phyloP scores from a whole-genome alignment of 1,140 invertebrate genomes.

The Achatina immaculata region DNA sequence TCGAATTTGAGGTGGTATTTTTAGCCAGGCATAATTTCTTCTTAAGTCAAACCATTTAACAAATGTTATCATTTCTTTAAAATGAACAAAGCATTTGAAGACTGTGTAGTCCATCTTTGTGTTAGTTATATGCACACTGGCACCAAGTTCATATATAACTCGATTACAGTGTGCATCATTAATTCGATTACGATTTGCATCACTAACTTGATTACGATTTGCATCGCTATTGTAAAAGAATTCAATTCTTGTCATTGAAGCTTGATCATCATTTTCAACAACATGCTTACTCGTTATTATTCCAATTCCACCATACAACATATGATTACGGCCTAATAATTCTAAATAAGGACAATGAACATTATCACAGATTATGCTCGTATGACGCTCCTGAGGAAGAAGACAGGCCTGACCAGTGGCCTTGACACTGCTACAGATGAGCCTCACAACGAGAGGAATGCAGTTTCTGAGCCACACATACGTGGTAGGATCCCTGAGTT shows the following conservation, averaged over 20 bases:
- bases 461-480: slow-evolving; percentile 26
- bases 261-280: background rate
- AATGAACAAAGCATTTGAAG: slow-evolving; percentile 24
- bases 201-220: background rate
- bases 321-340: background rate
- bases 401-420: slow-evolving; percentile 25
- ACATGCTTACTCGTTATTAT: slow-evolving; percentile 37
- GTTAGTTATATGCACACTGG: background rate
- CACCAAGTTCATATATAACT: background rate
- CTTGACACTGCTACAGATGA: background rate
- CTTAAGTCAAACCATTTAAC: background rate
- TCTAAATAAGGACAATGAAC: background rate
- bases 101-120: slow-evolving; percentile 19
- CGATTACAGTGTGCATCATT: background rate
- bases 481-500: background rate
- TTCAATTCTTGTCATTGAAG: slow-evolving; percentile 18
- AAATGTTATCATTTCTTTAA: background rate
- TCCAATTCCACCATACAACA: slow-evolving; percentile 19
- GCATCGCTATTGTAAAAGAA: slow-evolving; percentile 37
- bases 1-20: background rate
- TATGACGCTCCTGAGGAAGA: background rate
- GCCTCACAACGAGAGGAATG: slow-evolving; percentile 16
- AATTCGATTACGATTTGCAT: too few species aligned
- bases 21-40: slow-evolving; percentile 16
- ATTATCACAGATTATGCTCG: background rate